Evolutionary conservation across 2,113 vertebrate genomes (phyloP), one percentile per base, ranked within the genome.

Genomic region (Girardinichthys multiradiatus): DNA sequence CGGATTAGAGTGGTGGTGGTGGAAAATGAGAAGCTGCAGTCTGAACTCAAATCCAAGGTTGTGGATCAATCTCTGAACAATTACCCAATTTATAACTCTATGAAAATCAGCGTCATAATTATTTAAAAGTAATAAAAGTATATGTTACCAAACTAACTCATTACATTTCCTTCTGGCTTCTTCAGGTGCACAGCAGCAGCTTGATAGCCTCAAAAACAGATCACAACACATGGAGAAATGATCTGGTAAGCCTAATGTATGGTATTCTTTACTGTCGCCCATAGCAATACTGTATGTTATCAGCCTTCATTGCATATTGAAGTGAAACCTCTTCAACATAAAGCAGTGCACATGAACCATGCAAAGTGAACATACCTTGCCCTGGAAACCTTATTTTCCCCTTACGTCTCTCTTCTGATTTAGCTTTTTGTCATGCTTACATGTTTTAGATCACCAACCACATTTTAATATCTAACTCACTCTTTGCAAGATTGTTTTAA

Each of bases 21-120:
- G 82, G 96, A 98, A 92, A 98, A 98, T 67, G 95, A 97, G 77
- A 96, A 95, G 9, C 93, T 98, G 39, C 93, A 94, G 4, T 83
- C 93, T 69, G 90, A 95, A 33, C 77, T 97, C 67, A 96, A 95
- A 90, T 92, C 90, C 70, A 91, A 92, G 88, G 82, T 89, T 71
- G 83, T 64, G 1, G 94, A 96, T 51, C 89, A 92, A 30, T 92
- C 78, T 0, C 74, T 95, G 71, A 95, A 89, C 87, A 94, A 95
- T 45, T 93, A 95, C 77, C 95, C 91, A 1, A 79, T 95, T 48
- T 80, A 84, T 67, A 93, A 94, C 83, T 68, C 85, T 13, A 93
- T 70, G n/a, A 17, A 15, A 54, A 72, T 64, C 14, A 0, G 13
- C 29, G 8, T 54, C 24, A 2, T n/a, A 21, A 54, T 54, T 24